Percentiles rank a stretch among this genome's conserved stretches.
These are phyloP conservation scores for Sebastes hubbsi DNA, from an alignment of 2,797 vertebrate genomes.

Conservation along the genomic window DNA sequence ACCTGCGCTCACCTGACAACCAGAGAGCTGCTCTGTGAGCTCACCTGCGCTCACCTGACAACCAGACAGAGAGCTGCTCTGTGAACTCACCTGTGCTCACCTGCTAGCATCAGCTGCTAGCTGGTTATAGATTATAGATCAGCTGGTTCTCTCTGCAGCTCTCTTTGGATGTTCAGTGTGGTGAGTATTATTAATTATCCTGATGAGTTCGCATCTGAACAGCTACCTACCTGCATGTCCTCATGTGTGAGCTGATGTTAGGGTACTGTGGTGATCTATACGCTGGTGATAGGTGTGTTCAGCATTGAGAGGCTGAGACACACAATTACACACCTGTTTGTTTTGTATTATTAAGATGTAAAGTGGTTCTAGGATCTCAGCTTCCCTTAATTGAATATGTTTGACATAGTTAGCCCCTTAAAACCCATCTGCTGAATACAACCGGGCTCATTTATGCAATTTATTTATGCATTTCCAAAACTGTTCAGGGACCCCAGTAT, in stretches of 20 bases:
- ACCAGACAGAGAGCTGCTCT: no score
- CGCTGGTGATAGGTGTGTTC: not conserved
- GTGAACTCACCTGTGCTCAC: no score
- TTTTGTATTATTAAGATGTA: no score
- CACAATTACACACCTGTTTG: no score
- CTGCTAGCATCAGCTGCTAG: not conserved
- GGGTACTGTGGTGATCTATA: not conserved
- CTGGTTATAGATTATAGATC: not conserved
- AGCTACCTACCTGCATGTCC: not conserved
- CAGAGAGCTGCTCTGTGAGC: not conserved
- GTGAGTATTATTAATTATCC: constrained; percentile 54
- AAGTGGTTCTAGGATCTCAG: no score
- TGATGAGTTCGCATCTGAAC: not conserved
- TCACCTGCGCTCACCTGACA: not conserved
- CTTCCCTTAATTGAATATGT: no score
- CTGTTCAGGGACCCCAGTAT: no score
- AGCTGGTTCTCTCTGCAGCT: not conserved
- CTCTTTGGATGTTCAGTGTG: constrained; percentile 68
- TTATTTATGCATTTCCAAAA: no score
- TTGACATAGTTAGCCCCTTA: no score
- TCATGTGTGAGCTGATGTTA: not conserved
- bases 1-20: not conserved
- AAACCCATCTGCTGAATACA: no score
- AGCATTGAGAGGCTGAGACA: not conserved
- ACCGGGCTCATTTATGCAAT: no score